Base-by-base conservation (phyloP, 2,888 invertebrate genomes). In the Agapostemon virescens region DNA sequence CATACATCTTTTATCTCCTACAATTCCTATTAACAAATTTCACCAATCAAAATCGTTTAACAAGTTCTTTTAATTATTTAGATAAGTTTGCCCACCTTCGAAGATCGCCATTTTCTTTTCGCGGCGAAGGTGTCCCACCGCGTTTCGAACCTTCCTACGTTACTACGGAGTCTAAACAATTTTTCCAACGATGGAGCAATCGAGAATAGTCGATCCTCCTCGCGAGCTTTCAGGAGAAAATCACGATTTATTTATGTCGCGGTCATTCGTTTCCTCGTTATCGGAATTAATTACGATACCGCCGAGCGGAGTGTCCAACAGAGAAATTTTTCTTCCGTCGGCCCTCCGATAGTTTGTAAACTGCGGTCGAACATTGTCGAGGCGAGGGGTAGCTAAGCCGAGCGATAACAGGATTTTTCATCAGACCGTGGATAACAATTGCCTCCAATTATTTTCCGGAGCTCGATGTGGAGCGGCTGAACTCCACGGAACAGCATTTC, bases 201-300 rank as follows among this genome's bases (percentile, higher is more conserved):
- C 81, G 67, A 40, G 42, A 6, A 23, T 64, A 58, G 33, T 38
- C 33, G 69, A 70, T 70, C 30, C 42, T 2, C 72, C 20, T 23
- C 36, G 20, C 69, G 69, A 38, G 63, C 61, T 38, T 45, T 45
- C 17, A 74, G 45, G 69, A 81, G 82, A 85, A 71, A 77, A 64
- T 81, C 64, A 36, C 63, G 4, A 79, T 83, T 86, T 86, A 81
- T 85, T 85, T 86, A 76, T 77, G 77, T 67, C 75, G 74, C 75
- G 69, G 81, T 66, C 74, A 69, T 80, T 87, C 83, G 85, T 87
- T 86, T 81, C 76, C 72, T 40, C 58, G 76, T 75, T 86, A 86
- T 87, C 85, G 73, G 20, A 86, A 87, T 86, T 87, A 86, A 86
- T 86, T 86, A 83, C 67, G 85, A 86, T 87, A 87, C 79, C 77